Percentiles rank a stretch among this genome's conserved stretches.
phyloP scores from a whole-genome alignment of 2,888 invertebrate species.

The Xanthorhoe spadicearia region DNA sequence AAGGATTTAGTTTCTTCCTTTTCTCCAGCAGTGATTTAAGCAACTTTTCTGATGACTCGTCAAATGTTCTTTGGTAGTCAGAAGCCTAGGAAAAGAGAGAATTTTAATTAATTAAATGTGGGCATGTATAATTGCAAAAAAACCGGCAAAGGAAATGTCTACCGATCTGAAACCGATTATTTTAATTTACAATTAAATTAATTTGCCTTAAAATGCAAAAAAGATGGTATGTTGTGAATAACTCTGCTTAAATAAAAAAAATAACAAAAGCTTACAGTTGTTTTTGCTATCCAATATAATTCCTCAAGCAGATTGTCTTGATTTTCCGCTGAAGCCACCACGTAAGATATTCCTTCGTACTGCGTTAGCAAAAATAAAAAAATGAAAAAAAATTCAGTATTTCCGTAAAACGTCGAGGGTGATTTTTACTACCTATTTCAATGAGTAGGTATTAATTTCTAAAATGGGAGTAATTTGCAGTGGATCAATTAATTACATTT shows the following conservation, averaged over 20 bases:
- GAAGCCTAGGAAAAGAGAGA: conserved; percentile 63
- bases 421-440: too few relatives aligned
- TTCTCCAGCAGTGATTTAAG: conserved; percentile 69
- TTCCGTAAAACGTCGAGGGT: too few relatives aligned
- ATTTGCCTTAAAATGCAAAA: too few relatives aligned
- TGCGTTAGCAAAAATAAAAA: conserved; percentile 44
- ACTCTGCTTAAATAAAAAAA: conserved; percentile 10
- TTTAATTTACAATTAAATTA: too few relatives aligned
- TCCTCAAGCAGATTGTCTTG: conserved; percentile 71
- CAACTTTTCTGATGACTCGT: conserved; percentile 67
- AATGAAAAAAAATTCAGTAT: conserved; percentile 5
- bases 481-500: background rate
- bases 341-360: conserved; percentile 67
- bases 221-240: background rate
- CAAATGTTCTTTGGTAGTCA: conserved; percentile 72
- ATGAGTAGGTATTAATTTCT: background rate
- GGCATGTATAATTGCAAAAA: too few relatives aligned
- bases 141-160: too few relatives aligned
- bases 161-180: too few relatives aligned
- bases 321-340: conserved; percentile 60
- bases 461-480: too few relatives aligned
- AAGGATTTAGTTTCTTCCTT: conserved; percentile 73
- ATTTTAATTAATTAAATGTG: too few relatives aligned
- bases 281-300: conserved; percentile 77
- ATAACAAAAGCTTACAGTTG: conserved; percentile 70